These are phyloP conservation scores for Pentalonia nigronervosa DNA, from an alignment of 1,140 invertebrate species.

Conservation along the genomic window DNA sequence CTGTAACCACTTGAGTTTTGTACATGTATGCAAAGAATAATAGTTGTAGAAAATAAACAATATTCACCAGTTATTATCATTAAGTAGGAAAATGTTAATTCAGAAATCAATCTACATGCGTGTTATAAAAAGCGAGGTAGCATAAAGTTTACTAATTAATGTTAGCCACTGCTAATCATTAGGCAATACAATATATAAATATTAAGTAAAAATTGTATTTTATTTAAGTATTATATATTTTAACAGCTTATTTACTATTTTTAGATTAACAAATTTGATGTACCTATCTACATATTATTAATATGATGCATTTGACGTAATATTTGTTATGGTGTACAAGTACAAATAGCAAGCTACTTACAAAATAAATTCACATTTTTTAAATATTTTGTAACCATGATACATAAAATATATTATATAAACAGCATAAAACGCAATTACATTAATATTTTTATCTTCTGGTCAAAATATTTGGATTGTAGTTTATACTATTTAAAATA, in stretches of 20 bases:
- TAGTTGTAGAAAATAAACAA: background rate
- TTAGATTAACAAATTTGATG: background rate
- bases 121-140: background rate
- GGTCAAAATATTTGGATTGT: background rate
- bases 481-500: background rate
- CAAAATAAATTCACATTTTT: background rate
- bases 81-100: background rate
- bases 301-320: background rate
- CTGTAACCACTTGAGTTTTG: conserved; percentile 53
- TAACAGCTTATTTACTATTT: background rate
- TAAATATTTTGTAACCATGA: background rate
- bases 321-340: background rate
- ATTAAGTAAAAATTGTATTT: background rate
- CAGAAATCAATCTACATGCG: background rate
- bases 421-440: background rate
- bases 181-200: background rate
- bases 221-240: background rate
- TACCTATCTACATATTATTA: background rate
- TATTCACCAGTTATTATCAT: background rate
- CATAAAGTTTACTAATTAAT: background rate
- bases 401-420: background rate
- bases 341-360: background rate
- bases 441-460: background rate
- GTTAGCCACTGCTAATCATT: background rate
- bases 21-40: conserved; percentile 37